Conservation (phyloP, 2,113 vertebrate genomes). For the Sarotherodon lohbergeri region DNA sequence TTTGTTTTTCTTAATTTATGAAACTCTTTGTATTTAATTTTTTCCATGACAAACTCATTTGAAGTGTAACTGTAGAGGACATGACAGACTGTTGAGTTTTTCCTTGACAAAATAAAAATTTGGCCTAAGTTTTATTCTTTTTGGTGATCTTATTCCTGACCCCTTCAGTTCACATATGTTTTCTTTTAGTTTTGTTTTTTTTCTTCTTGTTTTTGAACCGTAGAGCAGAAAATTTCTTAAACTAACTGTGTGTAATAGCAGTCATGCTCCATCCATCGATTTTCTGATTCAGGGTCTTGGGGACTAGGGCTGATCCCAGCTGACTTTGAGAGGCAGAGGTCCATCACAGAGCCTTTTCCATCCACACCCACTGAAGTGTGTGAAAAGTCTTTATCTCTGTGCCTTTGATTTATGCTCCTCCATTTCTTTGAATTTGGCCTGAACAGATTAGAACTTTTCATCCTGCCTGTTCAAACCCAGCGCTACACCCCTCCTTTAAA, state of each 20-base stretch:
- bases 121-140: constrained; percentile 12
- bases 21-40: constrained; percentile 39
- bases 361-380: background rate
- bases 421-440: background rate
- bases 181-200: background rate
- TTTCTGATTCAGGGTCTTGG: background rate
- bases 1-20: constrained; percentile 40
- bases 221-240: background rate
- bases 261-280: background rate
- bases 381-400: constrained; percentile 1
- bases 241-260: background rate
- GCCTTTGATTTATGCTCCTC: constrained; percentile 44
- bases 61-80: constrained; percentile 27
- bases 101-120: constrained; percentile 27
- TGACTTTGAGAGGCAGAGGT: background rate
- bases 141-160: constrained; percentile 4
- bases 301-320: background rate
- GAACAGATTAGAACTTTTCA: background rate
- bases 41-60: background rate
- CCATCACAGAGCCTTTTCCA: background rate
- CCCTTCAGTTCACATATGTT: background rate
- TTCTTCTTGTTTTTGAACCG: background rate
- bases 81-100: background rate
- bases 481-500: background rate
- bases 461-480: background rate